Percentiles rank a stretch among this genome's conserved stretches.
These are phyloP conservation scores for Menura novaehollandiae DNA, from an alignment of 2,113 vertebrate genomes.

Conservation along the genomic window DNA sequence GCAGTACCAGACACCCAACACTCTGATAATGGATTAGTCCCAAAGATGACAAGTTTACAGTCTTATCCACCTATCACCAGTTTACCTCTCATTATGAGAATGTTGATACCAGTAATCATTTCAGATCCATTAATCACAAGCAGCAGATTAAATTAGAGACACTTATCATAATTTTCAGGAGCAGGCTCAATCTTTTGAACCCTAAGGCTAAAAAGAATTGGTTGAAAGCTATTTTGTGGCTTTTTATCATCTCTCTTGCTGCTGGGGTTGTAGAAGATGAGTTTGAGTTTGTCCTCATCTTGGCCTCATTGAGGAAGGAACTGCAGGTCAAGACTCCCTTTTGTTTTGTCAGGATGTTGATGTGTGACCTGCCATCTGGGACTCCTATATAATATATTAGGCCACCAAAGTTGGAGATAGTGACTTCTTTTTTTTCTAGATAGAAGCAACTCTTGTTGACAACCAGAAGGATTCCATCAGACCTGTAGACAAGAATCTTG, in stretches of 20 bases:
- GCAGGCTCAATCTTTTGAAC: not conserved
- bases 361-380: not conserved
- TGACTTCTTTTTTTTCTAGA: not conserved
- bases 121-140: not conserved
- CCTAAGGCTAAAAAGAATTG: not conserved
- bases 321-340: not conserved
- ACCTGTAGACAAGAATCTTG: not conserved
- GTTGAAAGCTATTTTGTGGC: not conserved
- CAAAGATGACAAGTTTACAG: not conserved
- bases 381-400: not conserved
- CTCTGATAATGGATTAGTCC: not conserved
- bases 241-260: not conserved
- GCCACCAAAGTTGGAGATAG: not conserved
- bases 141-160: not conserved
- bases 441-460: not conserved
- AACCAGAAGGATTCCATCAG: not conserved
- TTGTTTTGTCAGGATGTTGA: not conserved
- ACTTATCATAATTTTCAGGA: not conserved
- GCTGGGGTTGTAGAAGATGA: not conserved
- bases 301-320: not conserved
- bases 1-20: not conserved
- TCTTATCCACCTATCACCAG: not conserved
- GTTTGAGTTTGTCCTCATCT: not conserved
- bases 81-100: not conserved
- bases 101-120: not conserved